Percentiles rank a stretch among this genome's conserved stretches.
Conservation (phyloP, 2,113 vertebrate genomes). For the Dolichallabes microphthalmus region DNA sequence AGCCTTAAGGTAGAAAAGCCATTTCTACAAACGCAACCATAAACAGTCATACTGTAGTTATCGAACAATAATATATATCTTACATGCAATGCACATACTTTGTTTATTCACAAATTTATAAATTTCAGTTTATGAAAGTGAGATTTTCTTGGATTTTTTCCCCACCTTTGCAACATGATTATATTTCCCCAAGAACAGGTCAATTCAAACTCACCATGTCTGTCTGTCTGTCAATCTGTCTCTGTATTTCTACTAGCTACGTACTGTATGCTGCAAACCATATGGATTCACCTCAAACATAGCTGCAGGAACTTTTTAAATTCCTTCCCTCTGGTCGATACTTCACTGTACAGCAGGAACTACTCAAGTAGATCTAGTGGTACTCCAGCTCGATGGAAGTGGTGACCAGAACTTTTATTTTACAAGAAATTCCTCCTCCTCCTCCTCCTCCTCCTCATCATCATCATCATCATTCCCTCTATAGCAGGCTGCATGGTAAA, state of each 20-base stretch:
- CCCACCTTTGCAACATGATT: background rate
- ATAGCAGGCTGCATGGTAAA: too few species aligned
- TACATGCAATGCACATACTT: background rate
- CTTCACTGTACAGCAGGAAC: background rate
- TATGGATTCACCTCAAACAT: background rate
- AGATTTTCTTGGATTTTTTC: background rate
- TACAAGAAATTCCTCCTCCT: background rate
- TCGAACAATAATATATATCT: background rate
- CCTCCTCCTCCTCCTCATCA: too few species aligned
- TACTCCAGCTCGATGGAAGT: background rate
- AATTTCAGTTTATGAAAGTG: too few species aligned
- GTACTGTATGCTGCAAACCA: background rate
- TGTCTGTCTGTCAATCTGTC: background rate
- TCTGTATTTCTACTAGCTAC: background rate
- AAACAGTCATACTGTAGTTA: background rate
- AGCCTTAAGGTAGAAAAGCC: background rate
- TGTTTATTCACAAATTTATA: background rate
- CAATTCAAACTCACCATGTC: conserved; percentile 57
- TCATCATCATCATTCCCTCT: too few species aligned
- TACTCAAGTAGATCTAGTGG: background rate
- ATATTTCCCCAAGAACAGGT: conserved; percentile 49
- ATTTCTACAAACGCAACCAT: background rate
- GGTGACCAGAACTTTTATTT: background rate
- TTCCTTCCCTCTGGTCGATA: background rate
- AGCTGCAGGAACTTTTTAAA: background rate